Conservation (phyloP, 2,888 invertebrate genomes). For the Notodonta dromedarius region DNA sequence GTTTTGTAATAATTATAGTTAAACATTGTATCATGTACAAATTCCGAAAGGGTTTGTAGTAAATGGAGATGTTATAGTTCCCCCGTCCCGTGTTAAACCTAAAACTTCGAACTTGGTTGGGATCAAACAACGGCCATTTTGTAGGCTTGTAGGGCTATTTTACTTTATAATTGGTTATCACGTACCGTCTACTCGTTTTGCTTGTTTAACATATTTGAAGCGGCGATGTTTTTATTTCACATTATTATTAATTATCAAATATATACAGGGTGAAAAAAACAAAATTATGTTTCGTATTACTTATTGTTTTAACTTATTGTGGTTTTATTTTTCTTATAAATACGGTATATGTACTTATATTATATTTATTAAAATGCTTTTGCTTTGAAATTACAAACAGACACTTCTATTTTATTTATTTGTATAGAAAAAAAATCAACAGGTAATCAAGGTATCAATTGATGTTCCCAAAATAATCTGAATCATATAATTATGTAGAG, state of each 20-base stretch:
- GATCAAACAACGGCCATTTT: constrained; percentile 16
- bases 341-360: no score
- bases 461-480: no score
- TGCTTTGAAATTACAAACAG: no score
- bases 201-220: not conserved
- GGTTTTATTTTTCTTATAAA: no score
- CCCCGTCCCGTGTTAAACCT: constrained; percentile 14
- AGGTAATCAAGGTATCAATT: no score
- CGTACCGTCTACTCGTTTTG: not conserved
- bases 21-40: constrained; percentile 7
- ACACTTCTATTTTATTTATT: no score
- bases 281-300: no score
- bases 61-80: constrained; percentile 15
- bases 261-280: no score
- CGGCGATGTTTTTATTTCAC: not conserved
- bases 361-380: no score
- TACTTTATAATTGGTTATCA: constrained; percentile 32
- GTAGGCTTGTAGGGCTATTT: constrained; percentile 16
- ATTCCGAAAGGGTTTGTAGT: constrained; percentile 9
- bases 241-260: not conserved
- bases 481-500: no score
- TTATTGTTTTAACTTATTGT: no score
- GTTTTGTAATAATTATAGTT: constrained; percentile 1
- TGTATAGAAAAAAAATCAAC: no score
- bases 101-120: constrained; percentile 25